Conservation (phyloP, 2,888 invertebrate species). For the Conops quadrifasciatus region DNA sequence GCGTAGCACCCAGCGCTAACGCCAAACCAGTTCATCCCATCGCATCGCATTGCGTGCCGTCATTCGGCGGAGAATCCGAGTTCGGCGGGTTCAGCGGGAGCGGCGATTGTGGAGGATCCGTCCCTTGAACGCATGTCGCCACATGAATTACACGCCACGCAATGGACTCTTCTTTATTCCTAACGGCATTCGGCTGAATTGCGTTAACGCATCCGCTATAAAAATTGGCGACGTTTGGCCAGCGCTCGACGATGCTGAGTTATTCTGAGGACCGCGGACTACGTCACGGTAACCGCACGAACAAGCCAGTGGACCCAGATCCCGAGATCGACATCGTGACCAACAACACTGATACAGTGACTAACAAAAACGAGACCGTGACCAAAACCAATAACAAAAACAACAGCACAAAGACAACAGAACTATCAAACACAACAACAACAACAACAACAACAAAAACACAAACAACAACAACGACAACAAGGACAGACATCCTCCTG, state of each 20-base stretch:
- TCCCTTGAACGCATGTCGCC: constrained; percentile 26
- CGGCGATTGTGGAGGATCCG: not conserved
- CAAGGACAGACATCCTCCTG: too few species aligned
- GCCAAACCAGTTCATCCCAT: not conserved
- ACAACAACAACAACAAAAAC: not conserved
- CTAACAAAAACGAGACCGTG: constrained; percentile 4
- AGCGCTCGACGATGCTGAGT: not conserved
- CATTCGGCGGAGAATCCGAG: constrained; percentile 7
- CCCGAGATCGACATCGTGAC: not conserved
- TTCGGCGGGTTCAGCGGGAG: not conserved
- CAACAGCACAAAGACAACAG: not conserved
- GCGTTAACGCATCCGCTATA: constrained; percentile 64
- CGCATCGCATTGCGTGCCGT: not conserved
- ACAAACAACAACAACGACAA: not conserved
- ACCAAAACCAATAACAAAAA: not conserved
- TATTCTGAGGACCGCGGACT: not conserved
- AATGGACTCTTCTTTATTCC: constrained; percentile 40
- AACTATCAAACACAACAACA: not conserved
- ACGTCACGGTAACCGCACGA: not conserved
- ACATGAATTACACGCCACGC: constrained; percentile 28
- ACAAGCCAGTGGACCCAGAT: constrained; percentile 13
- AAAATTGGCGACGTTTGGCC: constrained; percentile 50
- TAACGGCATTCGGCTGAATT: constrained; percentile 62
- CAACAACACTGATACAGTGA: not conserved
- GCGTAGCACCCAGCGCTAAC: not conserved